Conservation (phyloP, 2,113 vertebrate genomes). For the Odontophorus gujanensis region DNA sequence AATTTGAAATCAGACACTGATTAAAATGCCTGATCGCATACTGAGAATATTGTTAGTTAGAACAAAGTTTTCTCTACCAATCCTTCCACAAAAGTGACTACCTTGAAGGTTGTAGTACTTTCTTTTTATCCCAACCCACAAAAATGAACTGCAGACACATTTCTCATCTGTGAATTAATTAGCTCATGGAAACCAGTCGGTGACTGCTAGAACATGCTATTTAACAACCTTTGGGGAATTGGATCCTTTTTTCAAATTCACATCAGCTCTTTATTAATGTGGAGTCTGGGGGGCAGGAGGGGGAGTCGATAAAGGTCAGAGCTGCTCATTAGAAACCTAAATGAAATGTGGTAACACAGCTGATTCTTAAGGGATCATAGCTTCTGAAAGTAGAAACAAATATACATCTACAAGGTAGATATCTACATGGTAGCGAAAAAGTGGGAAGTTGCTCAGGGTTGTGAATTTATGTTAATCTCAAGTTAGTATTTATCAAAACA, state of each 20-base stretch:
- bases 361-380: slow-evolving; percentile 45
- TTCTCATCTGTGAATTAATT: slow-evolving; percentile 73
- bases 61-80: slow-evolving; percentile 35
- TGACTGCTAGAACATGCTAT: slow-evolving; percentile 59
- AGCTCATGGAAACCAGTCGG: slow-evolving; percentile 61
- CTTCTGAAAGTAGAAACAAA: slow-evolving; percentile 29
- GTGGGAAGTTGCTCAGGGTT: not conserved
- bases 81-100: slow-evolving; percentile 20
- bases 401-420: not conserved
- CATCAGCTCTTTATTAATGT: slow-evolving; percentile 54
- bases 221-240: slow-evolving; percentile 60
- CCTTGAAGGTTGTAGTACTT: slow-evolving; percentile 70
- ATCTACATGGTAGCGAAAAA: not conserved
- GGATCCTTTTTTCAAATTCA: slow-evolving; percentile 62
- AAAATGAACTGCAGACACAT: slow-evolving; percentile 71
- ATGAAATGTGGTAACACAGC: slow-evolving; percentile 39
- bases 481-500: not conserved
- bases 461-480: not conserved
- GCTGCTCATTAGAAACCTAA: slow-evolving; percentile 67
- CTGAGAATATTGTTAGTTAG: slow-evolving; percentile 14
- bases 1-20: not conserved
- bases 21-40: slow-evolving; percentile 51
- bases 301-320: slow-evolving; percentile 73
- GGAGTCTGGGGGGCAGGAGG: not conserved
- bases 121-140: slow-evolving; percentile 56